phyloP scores from a whole-genome alignment of 1,140 invertebrate species.

The Halesus radiatus region DNA sequence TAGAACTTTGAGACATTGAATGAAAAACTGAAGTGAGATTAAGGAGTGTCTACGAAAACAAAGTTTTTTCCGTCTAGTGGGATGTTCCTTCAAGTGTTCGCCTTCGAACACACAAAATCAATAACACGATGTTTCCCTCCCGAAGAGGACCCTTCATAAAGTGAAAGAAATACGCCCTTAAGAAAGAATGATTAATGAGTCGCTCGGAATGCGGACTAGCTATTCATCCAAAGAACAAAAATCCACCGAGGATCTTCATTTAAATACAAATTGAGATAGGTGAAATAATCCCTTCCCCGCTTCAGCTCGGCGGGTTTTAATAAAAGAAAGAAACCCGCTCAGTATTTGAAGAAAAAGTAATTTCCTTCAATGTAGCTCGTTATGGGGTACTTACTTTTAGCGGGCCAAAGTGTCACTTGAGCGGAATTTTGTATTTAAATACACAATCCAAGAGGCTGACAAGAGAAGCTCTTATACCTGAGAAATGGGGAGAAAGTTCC shows the following conservation, averaged over 20 bases:
- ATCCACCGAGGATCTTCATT: constrained; percentile 29
- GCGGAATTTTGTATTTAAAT: neutral
- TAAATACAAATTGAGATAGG: constrained; percentile 35
- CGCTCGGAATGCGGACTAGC: constrained; percentile 15
- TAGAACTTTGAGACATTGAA: no score
- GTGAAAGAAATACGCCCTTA: constrained; percentile 36
- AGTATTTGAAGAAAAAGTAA: constrained; percentile 31
- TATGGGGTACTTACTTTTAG: constrained; percentile 7
- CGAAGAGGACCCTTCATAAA: constrained; percentile 30
- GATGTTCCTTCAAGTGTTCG: no score
- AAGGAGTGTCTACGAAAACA: no score
- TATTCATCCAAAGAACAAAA: constrained; percentile 23
- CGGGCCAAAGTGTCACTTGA: neutral
- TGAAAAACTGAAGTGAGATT: no score
- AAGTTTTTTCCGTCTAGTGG: no score
- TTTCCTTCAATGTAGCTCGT: constrained; percentile 30
- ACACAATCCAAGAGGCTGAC: no score
- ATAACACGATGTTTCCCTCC: constrained; percentile 39
- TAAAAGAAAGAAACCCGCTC: constrained; percentile 14
- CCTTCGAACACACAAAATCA: constrained; percentile 20
- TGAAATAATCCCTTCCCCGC: constrained; percentile 1
- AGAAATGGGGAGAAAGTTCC: no score
- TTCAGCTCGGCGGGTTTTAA: constrained; percentile 8
- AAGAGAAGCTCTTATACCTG: no score
- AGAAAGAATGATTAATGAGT: constrained; percentile 35